Evolutionary conservation across 1,140 invertebrate genomes (phyloP), one percentile per base, ranked within the genome.

Genomic region (Hyles vespertilio): DNA sequence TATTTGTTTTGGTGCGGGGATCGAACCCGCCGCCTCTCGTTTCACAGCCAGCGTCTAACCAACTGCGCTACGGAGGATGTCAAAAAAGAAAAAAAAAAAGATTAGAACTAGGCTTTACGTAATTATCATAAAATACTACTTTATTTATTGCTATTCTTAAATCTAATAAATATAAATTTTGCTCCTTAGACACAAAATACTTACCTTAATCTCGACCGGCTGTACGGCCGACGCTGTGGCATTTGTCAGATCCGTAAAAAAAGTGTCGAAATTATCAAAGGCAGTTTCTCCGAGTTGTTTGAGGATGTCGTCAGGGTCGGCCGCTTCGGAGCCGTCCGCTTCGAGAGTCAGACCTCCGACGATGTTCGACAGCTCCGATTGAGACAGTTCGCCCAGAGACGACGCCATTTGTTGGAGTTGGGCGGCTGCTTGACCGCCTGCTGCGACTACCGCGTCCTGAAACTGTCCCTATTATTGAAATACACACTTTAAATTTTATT

Each of bases 251-350:
- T 90, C 88, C 46, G 89, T 90, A 63, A 90, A 87, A 67, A 90
- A 89, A 36, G 85, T 90, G 56, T 90, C 88, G 49, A 90, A 84
- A 63, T 89, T 89, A 47, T 89, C 86, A 71, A 94, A 93, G 3
- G 91, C 91, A 3, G 92, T 91, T 60, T 94, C 93, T 3, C 91
- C 92, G 8, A 94, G 84, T 67, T 94, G 93, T 67, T 94, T 93
- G 56, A 95, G 91, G 54, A 95, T 92, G 66, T 94, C 93, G 58
- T 94, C 93, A 10, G 93, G 91, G 65, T 93, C 92, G 10, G 91
- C 89, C 5, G 92, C 91, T 11, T 88, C 83, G 10, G 88, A 79
- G 47, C 77, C 74, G 36, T 89, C 89, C 3, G 81, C 73, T 32
- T 81, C 81, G 44, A 81, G 70, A 32, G 83, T 81, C 33, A 92